Evolutionary conservation across 1,140 invertebrate genomes (phyloP).

Genomic region (Meloidogyne chitwoodi): DNA sequence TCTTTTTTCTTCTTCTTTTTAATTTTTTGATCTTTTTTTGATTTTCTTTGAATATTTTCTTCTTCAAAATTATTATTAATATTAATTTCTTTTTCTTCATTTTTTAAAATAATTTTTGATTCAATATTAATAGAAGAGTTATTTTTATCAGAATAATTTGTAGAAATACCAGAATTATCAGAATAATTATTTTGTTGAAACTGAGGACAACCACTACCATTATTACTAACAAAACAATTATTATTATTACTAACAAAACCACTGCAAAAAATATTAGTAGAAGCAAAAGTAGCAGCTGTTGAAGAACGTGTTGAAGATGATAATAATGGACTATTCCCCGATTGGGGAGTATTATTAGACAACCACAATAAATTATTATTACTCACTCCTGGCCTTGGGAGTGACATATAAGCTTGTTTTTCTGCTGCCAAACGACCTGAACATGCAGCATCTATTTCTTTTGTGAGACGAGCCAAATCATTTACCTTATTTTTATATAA

Average conservation of each 20-base stretch:
- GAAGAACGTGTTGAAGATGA: slow-evolving; percentile 17
- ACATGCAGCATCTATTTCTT: slow-evolving; percentile 69
- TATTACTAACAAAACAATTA: slow-evolving; percentile 4
- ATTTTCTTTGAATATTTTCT: not conserved
- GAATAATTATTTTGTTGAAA: not conserved
- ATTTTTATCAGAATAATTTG: slow-evolving; percentile 1
- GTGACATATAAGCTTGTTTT: slow-evolving; percentile 86
- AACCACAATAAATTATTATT: not conserved
- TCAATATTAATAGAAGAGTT: not conserved
- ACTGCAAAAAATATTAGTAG: slow-evolving; percentile 22
- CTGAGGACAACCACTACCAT: not conserved
- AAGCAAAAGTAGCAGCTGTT: not conserved
- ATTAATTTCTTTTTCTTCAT: not conserved
- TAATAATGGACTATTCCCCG: slow-evolving; percentile 6
- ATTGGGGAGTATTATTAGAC: not conserved
- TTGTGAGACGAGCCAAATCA: slow-evolving; percentile 32
- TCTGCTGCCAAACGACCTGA: slow-evolving; percentile 72
- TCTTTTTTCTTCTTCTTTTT: not conserved
- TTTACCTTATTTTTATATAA: slow-evolving; percentile 29
- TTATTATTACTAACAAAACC: not conserved
- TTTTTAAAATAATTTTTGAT: not conserved
- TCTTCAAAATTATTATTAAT: not conserved
- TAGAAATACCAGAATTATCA: not conserved
- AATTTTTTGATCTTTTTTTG: not conserved
- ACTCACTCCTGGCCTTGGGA: slow-evolving; percentile 85